Conservation (phyloP, 2,888 invertebrate species). For the Scaptodrosophila latifasciaeformis region DNA sequence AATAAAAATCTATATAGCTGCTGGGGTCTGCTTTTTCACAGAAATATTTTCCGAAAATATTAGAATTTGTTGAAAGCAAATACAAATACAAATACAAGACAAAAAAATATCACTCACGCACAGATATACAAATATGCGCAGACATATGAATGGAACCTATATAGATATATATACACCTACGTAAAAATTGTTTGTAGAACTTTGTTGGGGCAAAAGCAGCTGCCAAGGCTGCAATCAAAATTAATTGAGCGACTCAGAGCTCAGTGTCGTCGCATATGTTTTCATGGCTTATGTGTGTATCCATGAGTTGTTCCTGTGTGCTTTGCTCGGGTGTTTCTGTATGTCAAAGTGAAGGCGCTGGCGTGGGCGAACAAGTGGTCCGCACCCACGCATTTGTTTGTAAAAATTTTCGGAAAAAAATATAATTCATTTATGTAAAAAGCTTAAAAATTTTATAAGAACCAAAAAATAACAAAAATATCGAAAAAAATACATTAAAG, state of each 20-base stretch:
- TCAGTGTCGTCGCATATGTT: constrained; percentile 35
- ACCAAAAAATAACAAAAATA: constrained; percentile 8
- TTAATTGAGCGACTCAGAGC: constrained; percentile 58
- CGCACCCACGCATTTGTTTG: too few relatives aligned
- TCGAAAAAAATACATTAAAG: background rate
- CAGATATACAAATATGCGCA: too few relatives aligned
- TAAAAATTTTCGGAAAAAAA: background rate
- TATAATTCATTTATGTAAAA: constrained; percentile 40
- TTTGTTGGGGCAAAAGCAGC: constrained; percentile 29
- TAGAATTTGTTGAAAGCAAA: too few relatives aligned
- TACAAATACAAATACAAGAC: constrained; percentile 16
- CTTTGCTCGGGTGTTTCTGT: constrained; percentile 13
- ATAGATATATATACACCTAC: too few relatives aligned
- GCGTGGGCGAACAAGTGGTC: too few relatives aligned
- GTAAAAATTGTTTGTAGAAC: constrained; percentile 23
- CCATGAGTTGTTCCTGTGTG: constrained; percentile 4
- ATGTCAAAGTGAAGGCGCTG: constrained; percentile 58
- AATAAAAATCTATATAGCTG: too few relatives aligned
- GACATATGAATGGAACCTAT: too few relatives aligned
- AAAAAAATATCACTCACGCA: constrained; percentile 9
- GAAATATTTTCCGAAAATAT: too few relatives aligned
- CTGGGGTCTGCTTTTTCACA: too few relatives aligned
- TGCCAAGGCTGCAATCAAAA: constrained; percentile 65
- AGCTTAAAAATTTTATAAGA: constrained; percentile 38
- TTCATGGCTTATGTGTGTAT: background rate